Base-by-base conservation (phyloP, 2,888 invertebrate species). In the Apantesis nais region DNA sequence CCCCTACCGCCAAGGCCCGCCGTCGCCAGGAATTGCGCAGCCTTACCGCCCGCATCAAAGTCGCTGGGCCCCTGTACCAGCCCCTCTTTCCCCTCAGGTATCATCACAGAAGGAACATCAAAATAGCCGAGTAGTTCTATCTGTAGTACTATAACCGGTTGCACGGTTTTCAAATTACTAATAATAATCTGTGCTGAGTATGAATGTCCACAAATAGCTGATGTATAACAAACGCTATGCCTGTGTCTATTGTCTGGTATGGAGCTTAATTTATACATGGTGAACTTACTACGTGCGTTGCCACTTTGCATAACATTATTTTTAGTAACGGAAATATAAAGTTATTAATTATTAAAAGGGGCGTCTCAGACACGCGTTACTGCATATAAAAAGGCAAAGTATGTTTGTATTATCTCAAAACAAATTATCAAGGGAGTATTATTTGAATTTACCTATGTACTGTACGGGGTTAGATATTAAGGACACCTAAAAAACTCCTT, bases 41-140 rank as follows among this genome's bases (percentile, higher is more conserved):
- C 91, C 92, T 79, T 93, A 88, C 88, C 90, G 90, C 71, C 91
- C 86, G 86, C 92, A 88, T 80, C 90, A 87, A 87, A 90, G 84
- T 85, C 95, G 95, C 82, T 95, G 95, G 95, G 94, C 93, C 77
- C 94, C 95, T 60, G 95, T 95, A 75, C 91, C 92, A 80, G 92
- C 93, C 78, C 94, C 94, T 78, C 89, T 89, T 82, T 94, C 95
- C 83, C 94, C 94, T 75, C 94, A 95, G 94, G 95, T 94, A 94
- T 79, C 83, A 86, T 76, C 82, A 80, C 72, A 76, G 73, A 78
- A 79, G 78, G 75, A 84, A 81, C 66, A 55, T 74, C 81, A 77
- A 78, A 82, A 80, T 81, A 83, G 82, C 77, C 85, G 83, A 82
- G 25, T 83, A 84, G 81, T 78, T 80, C 75, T 80, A 29, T 44